Conservation (phyloP, 2,797 vertebrate species). For the Ibycter americanus region DNA sequence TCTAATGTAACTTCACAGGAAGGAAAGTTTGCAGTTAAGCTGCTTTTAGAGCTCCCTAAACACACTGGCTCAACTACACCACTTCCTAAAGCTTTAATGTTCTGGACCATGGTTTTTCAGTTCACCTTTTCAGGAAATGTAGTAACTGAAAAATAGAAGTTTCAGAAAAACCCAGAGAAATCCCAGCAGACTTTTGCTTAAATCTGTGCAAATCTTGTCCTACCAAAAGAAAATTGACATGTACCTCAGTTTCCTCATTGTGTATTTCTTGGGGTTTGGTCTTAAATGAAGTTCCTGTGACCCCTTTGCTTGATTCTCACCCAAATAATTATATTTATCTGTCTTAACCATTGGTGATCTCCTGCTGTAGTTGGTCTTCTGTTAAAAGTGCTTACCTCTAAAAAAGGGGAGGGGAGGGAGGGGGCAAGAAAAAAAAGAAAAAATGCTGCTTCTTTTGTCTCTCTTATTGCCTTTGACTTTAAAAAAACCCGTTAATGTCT, state of each 20-base stretch:
- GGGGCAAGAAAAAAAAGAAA: accelerated
- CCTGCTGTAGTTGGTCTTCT: not conserved
- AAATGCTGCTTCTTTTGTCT: not conserved
- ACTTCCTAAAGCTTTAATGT: not conserved
- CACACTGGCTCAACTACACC: not conserved
- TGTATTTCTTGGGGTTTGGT: not conserved
- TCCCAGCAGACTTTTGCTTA: not conserved
- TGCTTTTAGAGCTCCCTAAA: not conserved
- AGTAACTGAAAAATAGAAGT: not conserved
- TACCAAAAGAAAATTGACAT: not conserved
- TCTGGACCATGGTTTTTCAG: not conserved
- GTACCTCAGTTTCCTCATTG: not conserved
- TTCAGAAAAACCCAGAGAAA: not conserved
- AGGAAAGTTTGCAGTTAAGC: not conserved
- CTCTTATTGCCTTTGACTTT: not conserved
- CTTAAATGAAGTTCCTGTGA: not conserved
- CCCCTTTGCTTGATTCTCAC: not conserved
- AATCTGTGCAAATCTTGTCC: not conserved
- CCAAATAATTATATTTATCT: not conserved
- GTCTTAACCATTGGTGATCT: not conserved
- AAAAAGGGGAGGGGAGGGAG: not conserved
- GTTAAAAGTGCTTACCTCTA: not conserved
- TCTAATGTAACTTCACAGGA: not conserved
- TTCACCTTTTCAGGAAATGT: slow-evolving; percentile 7
- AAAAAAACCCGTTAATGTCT: not conserved